Evolutionary conservation across 2,888 invertebrate genomes (phyloP), one percentile per base, ranked within the genome.

Genomic region (Cataglyphis albicans): DNA sequence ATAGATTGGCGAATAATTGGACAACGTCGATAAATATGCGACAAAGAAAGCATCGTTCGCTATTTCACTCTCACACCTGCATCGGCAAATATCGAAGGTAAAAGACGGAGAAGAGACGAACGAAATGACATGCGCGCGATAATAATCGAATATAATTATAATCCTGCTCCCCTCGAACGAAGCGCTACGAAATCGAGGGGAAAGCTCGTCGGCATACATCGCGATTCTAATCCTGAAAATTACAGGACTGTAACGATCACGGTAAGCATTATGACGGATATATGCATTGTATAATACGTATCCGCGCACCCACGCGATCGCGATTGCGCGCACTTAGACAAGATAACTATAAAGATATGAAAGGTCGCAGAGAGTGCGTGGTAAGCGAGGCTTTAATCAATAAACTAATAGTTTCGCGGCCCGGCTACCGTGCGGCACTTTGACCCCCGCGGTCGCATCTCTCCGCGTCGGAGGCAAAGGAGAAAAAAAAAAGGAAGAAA

Each of bases 351-450:
- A 88, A 86, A 86, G 90, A 90, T 84, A 82, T 32, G 81, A 48
- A 87, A 86, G 85, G 87, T 88, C 83, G 70, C 35, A 76, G 86
- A 80, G 86, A 70, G 88, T 84, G 44, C 87, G n/a, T 52, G n/a
- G 52, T 89, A 82, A 74, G 81, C 67, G 81, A 82, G 73, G 81
- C 87, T 88, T 90, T 86, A 86, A 90, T 90, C 90, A 89, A 90
- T 90, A 89, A 90, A 86, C 78, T 88, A 87, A 87, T 90, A 90
- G 88, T 88, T 87, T 84, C 85, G 86, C 76, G 70, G 61, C n/a
- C 78, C 29, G 84, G 92, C 92, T 92, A 92, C 92, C 76, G 92
- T 91, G 59, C 76, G 83, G 75, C 89, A 88, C 90, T 89, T 84
- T 91, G 90, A 92, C 91, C 91, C 81, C 75, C 74, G 67, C 86